These are phyloP conservation scores for Schizothorax lantsangensis DNA, from an alignment of 2,797 vertebrate species.

Conservation along the genomic window DNA sequence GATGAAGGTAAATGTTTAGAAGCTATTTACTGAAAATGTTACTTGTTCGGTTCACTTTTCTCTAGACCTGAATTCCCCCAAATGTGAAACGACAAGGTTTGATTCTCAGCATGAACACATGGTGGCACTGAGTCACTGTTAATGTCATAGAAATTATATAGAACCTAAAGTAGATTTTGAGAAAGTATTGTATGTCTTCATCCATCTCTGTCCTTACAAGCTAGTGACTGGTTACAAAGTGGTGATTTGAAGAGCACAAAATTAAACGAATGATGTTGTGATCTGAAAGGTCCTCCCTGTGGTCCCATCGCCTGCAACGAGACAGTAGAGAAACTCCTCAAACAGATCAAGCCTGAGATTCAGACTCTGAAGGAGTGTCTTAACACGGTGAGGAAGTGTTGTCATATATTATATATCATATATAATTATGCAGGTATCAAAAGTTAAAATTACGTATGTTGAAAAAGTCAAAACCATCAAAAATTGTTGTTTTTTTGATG, in stretches of 20 bases:
- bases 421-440: background rate
- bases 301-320: conserved; percentile 88
- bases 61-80: background rate
- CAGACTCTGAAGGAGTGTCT: conserved; percentile 88
- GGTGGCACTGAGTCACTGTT: background rate
- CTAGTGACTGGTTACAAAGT: background rate
- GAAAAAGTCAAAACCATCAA: background rate
- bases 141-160: background rate
- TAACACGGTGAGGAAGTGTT: conserved; percentile 77
- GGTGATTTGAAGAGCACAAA: background rate
- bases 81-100: background rate
- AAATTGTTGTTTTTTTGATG: too few relatives aligned
- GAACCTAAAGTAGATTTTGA: background rate
- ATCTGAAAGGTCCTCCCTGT: conserved; percentile 82
- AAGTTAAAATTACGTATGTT: background rate
- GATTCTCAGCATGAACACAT: conserved; percentile 3
- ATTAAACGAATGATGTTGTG: background rate
- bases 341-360: conserved; percentile 85
- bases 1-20: conserved; percentile 46
- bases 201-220: background rate
- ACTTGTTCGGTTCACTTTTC: background rate
- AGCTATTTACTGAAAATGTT: conserved; percentile 9
- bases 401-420: background rate
- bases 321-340: conserved; percentile 81
- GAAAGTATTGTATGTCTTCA: background rate